Evolutionary conservation across 2,888 invertebrate species (phyloP).

Genomic region (Ceraclea dissimilis): DNA sequence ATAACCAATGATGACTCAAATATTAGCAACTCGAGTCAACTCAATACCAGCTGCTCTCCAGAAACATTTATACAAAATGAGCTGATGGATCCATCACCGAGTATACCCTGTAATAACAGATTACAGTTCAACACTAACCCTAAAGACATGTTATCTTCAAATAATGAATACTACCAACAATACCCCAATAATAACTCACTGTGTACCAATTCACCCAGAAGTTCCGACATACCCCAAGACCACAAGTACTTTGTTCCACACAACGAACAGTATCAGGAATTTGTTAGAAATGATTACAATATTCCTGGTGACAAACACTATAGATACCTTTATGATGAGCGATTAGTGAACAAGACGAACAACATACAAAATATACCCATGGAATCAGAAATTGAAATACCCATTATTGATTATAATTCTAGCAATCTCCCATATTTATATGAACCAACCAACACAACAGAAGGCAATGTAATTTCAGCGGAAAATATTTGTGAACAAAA

Average conservation of each 20-base stretch:
- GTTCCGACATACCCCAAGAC: conserved; percentile 15
- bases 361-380: conserved; percentile 30
- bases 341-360: conserved; percentile 29
- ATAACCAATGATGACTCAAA: conserved; percentile 48
- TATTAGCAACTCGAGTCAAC: conserved; percentile 36
- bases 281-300: conserved; percentile 25
- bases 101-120: conserved; percentile 27
- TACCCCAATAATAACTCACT: conserved; percentile 8
- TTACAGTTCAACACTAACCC: conserved; percentile 24
- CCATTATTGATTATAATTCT: conserved; percentile 30
- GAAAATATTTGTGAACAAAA: conserved; percentile 17
- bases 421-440: conserved; percentile 25
- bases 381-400: conserved; percentile 36
- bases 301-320: conserved; percentile 25
- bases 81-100: conserved; percentile 27
- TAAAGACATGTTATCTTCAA: conserved; percentile 4
- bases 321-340: conserved; percentile 25
- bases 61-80: conserved; percentile 42
- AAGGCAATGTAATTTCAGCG: not conserved
- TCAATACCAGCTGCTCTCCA: conserved; percentile 44
- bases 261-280: conserved; percentile 13
- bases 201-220: conserved; percentile 3
- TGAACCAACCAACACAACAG: conserved; percentile 9
- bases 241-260: conserved; percentile 17
- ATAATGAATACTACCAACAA: conserved; percentile 23